Evolutionary conservation across 2,113 vertebrate species (phyloP), one percentile per base, ranked within the genome.

Genomic region (Edolisoma coerulescens): DNA sequence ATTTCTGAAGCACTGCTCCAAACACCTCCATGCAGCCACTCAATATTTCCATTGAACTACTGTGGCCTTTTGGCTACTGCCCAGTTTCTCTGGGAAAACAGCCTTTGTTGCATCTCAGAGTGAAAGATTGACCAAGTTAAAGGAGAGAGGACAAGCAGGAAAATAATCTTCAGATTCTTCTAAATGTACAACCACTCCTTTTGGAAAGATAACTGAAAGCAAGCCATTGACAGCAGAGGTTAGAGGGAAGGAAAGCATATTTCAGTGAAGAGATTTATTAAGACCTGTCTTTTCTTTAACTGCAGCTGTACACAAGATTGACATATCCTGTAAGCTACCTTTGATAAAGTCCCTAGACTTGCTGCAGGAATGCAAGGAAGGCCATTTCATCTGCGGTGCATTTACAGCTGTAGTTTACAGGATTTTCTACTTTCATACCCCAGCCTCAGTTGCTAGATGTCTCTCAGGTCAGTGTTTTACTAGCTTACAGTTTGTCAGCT

Each of bases 181-280:
- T 6, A 44, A 54, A 61, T 2, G 1, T 54, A 70, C 47, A 74
- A 54, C 23, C 21, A 70, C 54, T 68, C 41, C 60, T 88, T 90
- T 93, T 60, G 60, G 85, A 88, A 88, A 83, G 70, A 54, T 80
- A 93, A 94, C 63, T 1, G 3, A 85, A 95, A 95, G 19, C 27
- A 91, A 94, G 53, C 33, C 63, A 64, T 54, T 88, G 93, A 86
- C 82, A 90, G 63, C 75, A 93, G 78, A 96, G 89, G 89, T 84
- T 91, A 94, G 71, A 50, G 24, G 33, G 42, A 88, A 81, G 71
- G 54, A 74, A 93, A 88, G 27, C 47, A 83, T 95, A 93, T 86
- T 95, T 96, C 82, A 91, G 18, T 44, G 21, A 54, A 67, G 24
- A 93, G 74, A 95, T 95, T 96, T 95, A 95, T 96, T 88, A 76